A percentile compares a stretch with the other conserved stretches of the same genome.
These are phyloP conservation scores for Zaprionus africanus DNA, from an alignment of 1,140 invertebrate species.

Conservation along the genomic window DNA sequence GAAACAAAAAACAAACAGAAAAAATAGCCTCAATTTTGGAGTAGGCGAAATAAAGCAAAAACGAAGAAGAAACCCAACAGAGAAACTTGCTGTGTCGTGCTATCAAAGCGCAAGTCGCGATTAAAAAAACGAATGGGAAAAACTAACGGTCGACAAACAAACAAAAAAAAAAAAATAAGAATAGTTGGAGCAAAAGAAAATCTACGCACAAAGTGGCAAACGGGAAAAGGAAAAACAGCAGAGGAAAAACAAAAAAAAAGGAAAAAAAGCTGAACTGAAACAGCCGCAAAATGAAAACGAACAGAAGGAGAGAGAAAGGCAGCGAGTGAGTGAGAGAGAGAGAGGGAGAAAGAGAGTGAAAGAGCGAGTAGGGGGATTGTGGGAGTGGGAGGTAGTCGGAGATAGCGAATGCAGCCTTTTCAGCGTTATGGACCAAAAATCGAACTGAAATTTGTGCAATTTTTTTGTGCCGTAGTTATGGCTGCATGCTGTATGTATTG, in stretches of 20 bases:
- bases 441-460: constrained; percentile 72
- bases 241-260: constrained; percentile 17
- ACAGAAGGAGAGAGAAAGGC: neutral
- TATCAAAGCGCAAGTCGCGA: constrained; percentile 62
- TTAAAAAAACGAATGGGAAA: constrained; percentile 18
- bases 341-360: neutral
- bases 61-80: constrained; percentile 26
- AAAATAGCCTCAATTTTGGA: constrained; percentile 12
- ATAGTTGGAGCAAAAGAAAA: constrained; percentile 47
- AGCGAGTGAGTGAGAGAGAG: neutral
- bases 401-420: constrained; percentile 44
- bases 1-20: neutral
- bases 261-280: constrained; percentile 25
- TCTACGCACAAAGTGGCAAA: constrained; percentile 75
- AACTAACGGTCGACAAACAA: constrained; percentile 1
- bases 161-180: constrained; percentile 13
- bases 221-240: constrained; percentile 46
- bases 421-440: constrained; percentile 77
- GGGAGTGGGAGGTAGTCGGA: constrained; percentile 15
- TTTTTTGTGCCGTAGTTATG: constrained; percentile 39
- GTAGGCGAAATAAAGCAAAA: constrained; percentile 39
- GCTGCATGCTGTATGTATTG: neutral
- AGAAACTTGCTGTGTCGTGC: constrained; percentile 37
- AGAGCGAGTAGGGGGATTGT: neutral
- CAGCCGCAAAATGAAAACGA: constrained; percentile 40